Conservation (phyloP, 2,888 invertebrate species). For the Leptopilina drosophilae region DNA sequence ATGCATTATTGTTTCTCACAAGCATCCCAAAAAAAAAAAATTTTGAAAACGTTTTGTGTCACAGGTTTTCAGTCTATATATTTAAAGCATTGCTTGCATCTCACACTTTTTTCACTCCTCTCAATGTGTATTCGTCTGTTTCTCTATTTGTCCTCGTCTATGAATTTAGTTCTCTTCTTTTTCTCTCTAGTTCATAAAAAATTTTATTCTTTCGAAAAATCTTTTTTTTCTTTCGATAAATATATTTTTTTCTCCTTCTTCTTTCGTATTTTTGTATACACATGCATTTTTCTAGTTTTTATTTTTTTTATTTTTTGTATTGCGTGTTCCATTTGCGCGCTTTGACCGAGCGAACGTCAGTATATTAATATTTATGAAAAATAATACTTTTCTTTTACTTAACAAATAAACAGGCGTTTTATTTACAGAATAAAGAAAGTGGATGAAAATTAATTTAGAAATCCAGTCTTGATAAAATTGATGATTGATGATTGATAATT, state of each 20-base stretch:
- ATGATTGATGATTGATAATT: no score
- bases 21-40: constrained; percentile 39
- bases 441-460: no score
- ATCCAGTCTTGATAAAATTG: no score
- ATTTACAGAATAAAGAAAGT: neutral
- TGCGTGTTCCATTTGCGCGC: constrained; percentile 59
- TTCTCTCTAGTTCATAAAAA: constrained; percentile 39
- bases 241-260: constrained; percentile 45
- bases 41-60: constrained; percentile 58
- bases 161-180: constrained; percentile 42
- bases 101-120: constrained; percentile 43
- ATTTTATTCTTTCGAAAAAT: constrained; percentile 45
- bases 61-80: constrained; percentile 34
- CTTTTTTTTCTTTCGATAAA: constrained; percentile 45
- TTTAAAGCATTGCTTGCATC: constrained; percentile 37
- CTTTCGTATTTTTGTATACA: constrained; percentile 31
- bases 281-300: constrained; percentile 51
- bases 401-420: neutral
- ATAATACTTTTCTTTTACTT: constrained; percentile 13
- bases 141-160: constrained; percentile 51
- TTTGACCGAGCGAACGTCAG: constrained; percentile 69
- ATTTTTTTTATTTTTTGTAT: constrained; percentile 48
- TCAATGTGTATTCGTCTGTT: constrained; percentile 48
- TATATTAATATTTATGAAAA: constrained; percentile 37
- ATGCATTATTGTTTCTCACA: constrained; percentile 54